Percentiles rank a stretch among this genome's conserved stretches.
These are phyloP conservation scores for Trogon surrucura DNA, from an alignment of 2,113 vertebrate genomes.

Conservation along the genomic window DNA sequence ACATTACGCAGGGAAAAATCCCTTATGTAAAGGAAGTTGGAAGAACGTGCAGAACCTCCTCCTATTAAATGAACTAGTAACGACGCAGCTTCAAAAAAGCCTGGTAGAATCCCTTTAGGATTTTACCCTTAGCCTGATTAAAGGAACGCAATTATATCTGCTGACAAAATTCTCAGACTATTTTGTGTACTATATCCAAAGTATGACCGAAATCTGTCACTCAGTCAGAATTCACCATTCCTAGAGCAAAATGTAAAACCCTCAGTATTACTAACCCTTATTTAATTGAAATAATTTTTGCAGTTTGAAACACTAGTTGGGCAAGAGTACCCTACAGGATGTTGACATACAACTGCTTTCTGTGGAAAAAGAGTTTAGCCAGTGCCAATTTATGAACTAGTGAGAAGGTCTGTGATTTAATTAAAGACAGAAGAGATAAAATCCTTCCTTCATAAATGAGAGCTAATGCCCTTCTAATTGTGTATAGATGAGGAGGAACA, in stretches of 20 bases:
- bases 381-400: not conserved
- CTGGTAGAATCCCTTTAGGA: not conserved
- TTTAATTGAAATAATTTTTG: constrained; percentile 29
- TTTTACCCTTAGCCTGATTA: not conserved
- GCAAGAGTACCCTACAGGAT: not conserved
- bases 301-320: not conserved
- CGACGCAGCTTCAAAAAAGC: not conserved
- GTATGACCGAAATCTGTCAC: constrained; percentile 43
- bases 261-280: not conserved
- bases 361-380: not conserved
- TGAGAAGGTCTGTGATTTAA: constrained; percentile 40
- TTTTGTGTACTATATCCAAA: constrained; percentile 30
- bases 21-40: not conserved
- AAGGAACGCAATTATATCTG: constrained; percentile 28
- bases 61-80: not conserved
- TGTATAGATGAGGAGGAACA: not conserved
- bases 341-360: not conserved
- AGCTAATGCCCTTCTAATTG: constrained; percentile 18
- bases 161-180: constrained; percentile 25
- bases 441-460: constrained; percentile 33
- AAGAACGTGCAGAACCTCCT: not conserved
- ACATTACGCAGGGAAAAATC: not conserved
- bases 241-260: not conserved
- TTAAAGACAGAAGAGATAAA: constrained; percentile 45
- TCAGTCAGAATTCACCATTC: constrained; percentile 16